A percentile compares a stretch with the other conserved stretches of the same genome.
phyloP scores from a whole-genome alignment of 2,888 invertebrate genomes.

The Drosophila mettleri region DNA sequence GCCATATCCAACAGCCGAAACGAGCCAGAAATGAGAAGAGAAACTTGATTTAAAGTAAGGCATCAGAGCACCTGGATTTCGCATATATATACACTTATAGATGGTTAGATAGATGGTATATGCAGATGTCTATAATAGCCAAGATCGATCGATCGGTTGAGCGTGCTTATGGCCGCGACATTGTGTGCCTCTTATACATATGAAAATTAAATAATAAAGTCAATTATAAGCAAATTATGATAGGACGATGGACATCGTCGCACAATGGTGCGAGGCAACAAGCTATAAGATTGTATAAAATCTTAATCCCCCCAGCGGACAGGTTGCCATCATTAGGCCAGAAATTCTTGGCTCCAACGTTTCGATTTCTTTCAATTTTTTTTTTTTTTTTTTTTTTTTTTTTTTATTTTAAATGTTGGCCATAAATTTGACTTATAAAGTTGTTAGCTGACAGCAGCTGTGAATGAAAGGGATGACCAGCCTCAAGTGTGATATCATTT shows the following conservation, averaged over 20 bases:
- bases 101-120: background rate
- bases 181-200: slow-evolving; percentile 55
- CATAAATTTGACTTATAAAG: slow-evolving; percentile 77
- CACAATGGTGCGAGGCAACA: slow-evolving; percentile 41
- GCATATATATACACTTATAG: background rate
- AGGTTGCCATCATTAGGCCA: slow-evolving; percentile 55
- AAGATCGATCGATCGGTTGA: slow-evolving; percentile 57
- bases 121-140: slow-evolving; percentile 42
- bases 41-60: slow-evolving; percentile 43
- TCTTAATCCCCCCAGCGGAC: slow-evolving; percentile 67
- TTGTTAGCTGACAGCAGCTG: slow-evolving; percentile 68
- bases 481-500: slow-evolving; percentile 41
- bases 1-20: slow-evolving; percentile 13
- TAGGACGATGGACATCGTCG: slow-evolving; percentile 13
- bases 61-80: slow-evolving; percentile 2
- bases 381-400: background rate
- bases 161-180: slow-evolving; percentile 38
- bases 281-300: slow-evolving; percentile 62
- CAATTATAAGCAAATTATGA: slow-evolving; percentile 74
- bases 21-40: slow-evolving; percentile 25
- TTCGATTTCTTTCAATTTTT: slow-evolving; percentile 42
- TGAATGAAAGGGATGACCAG: slow-evolving; percentile 64
- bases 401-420: slow-evolving; percentile 39
- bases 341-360: slow-evolving; percentile 43
- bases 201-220: slow-evolving; percentile 72